Percentiles rank a stretch among this genome's conserved stretches.
These are phyloP conservation scores for Noctuana brunneofusca DNA, from an alignment of 2,888 invertebrate genomes.

Conservation along the genomic window DNA sequence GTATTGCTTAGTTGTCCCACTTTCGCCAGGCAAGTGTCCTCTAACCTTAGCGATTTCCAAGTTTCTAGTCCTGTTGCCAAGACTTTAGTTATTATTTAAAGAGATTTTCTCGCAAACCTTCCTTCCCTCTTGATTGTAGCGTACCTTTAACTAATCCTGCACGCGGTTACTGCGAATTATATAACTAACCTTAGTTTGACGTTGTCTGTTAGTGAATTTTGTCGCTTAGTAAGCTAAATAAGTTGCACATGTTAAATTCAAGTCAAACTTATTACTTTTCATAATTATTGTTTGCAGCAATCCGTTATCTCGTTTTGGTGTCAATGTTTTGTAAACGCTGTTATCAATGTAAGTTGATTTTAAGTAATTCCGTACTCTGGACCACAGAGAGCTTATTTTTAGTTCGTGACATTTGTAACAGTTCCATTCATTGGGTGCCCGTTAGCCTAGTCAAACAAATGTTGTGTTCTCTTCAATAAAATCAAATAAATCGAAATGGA, in stretches of 20 bases:
- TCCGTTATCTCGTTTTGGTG: conserved; percentile 59
- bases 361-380: conserved; percentile 73
- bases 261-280: background rate
- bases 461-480: conserved; percentile 48
- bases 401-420: conserved; percentile 48
- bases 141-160: too few species aligned
- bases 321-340: conserved; percentile 68
- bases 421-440: conserved; percentile 67
- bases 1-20: too few species aligned
- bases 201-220: background rate
- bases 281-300: conserved; percentile 42
- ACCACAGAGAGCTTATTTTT: conserved; percentile 65
- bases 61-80: too few species aligned
- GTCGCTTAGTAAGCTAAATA: background rate
- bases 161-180: too few species aligned
- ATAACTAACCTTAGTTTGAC: background rate
- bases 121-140: too few species aligned
- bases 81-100: too few species aligned
- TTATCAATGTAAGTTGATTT: conserved; percentile 71
- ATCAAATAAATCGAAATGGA: conserved; percentile 55
- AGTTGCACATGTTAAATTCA: background rate
- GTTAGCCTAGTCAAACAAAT: conserved; percentile 55
- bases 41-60: too few species aligned
- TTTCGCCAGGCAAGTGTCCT: too few species aligned
- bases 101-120: too few species aligned